Evolutionary conservation across 2,888 invertebrate species (phyloP).

Genomic region (Oithona nana): DNA sequence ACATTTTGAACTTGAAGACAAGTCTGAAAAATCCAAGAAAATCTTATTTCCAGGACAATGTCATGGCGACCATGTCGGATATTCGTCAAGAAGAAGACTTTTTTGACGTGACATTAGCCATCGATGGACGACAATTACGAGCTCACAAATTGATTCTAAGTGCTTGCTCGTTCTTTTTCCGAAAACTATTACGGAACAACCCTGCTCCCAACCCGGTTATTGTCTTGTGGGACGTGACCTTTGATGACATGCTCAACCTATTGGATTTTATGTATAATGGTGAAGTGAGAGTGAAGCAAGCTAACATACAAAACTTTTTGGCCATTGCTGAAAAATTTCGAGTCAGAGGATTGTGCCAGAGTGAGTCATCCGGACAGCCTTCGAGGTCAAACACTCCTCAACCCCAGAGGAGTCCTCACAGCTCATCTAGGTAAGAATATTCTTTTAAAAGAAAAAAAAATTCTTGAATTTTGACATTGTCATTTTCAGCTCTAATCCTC

Average conservation of each 20-base stretch:
- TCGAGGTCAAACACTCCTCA: neutral
- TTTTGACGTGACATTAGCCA: neutral
- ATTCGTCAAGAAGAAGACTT: neutral
- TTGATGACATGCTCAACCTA: constrained; percentile 3
- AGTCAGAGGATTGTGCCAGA: constrained; percentile 12
- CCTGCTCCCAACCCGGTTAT: constrained; percentile 7
- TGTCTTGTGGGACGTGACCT: constrained; percentile 8
- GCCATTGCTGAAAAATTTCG: constrained; percentile 11
- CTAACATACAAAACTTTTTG: constrained; percentile 2
- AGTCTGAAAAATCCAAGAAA: no score
- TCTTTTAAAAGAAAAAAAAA: neutral
- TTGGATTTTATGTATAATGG: constrained; percentile 14
- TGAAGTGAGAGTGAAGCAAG: constrained; percentile 11
- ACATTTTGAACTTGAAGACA: no score
- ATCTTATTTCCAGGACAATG: neutral
- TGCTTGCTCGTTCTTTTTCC: neutral
- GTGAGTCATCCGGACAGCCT: neutral
- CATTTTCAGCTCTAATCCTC: no score
- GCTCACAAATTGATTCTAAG: neutral
- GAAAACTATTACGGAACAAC: neutral
- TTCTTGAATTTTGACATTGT: no score
- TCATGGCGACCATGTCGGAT: neutral
- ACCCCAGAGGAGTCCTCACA: neutral
- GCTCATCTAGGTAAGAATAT: neutral
- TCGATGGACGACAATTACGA: neutral